These are phyloP conservation scores for Drosophila cracens DNA, from an alignment of 2,888 invertebrate species.

Conservation along the genomic window DNA sequence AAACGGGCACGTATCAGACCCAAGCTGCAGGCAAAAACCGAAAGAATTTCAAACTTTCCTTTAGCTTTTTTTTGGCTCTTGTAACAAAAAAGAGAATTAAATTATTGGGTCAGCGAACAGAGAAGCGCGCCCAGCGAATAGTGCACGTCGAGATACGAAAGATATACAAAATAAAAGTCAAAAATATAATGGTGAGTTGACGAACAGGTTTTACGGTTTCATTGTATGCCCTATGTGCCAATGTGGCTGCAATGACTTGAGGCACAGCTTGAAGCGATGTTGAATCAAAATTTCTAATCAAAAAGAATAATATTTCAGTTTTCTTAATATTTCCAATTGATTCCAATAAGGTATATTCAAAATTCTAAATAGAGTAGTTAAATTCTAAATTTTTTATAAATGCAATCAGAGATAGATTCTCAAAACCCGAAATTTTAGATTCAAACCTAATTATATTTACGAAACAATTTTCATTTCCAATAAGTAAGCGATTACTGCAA, in stretches of 20 bases:
- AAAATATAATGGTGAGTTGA: constrained; percentile 70
- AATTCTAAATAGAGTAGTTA: background rate
- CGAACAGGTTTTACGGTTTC: constrained; percentile 75
- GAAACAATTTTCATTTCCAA: background rate
- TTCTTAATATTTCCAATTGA: background rate
- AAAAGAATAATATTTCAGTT: background rate
- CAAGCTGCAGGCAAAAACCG: constrained; percentile 85
- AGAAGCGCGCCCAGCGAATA: constrained; percentile 45
- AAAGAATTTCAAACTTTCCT: constrained; percentile 62
- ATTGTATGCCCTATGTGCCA: constrained; percentile 40
- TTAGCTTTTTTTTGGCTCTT: constrained; percentile 23
- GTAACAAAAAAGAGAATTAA: constrained; percentile 44
- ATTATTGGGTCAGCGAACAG: constrained; percentile 73
- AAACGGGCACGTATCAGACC: constrained; percentile 96
- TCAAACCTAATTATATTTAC: background rate
- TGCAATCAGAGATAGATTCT: background rate
- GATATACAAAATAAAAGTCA: constrained; percentile 57
- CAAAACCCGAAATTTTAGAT: background rate
- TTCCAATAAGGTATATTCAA: background rate
- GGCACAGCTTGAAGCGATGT: background rate
- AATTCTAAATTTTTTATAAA: background rate
- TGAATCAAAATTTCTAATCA: background rate
- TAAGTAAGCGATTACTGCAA: background rate
- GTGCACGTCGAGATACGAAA: constrained; percentile 61
- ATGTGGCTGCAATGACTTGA: constrained; percentile 17